Conservation (phyloP, 2,888 invertebrate species). For the Falcaria lacertinaria region DNA sequence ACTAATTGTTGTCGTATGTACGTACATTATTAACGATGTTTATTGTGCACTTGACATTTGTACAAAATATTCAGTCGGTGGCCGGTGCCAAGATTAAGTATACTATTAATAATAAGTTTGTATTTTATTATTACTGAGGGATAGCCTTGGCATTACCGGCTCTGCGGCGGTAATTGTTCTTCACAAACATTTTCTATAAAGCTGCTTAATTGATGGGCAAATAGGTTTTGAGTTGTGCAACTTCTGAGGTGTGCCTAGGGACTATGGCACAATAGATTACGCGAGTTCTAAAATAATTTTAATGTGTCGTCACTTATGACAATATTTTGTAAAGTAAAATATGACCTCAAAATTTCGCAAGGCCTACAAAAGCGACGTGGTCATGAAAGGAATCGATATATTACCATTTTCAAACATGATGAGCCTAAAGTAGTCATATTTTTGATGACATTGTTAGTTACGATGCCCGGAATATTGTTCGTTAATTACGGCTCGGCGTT, state of each 20-base stretch:
- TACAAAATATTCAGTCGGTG: background rate
- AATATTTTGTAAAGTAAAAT: conserved; percentile 16
- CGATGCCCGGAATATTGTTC: background rate
- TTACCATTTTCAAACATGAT: background rate
- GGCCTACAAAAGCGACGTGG: background rate
- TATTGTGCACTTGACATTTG: conserved; percentile 18
- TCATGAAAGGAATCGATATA: background rate
- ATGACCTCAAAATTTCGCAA: conserved; percentile 1
- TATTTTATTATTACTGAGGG: conserved; percentile 11
- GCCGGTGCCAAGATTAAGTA: background rate
- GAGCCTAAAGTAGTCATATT: too few species aligned
- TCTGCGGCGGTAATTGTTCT: conserved; percentile 24
- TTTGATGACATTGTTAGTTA: background rate
- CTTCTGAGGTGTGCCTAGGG: conserved; percentile 11
- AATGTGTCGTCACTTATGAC: conserved; percentile 10
- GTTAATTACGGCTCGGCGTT: background rate
- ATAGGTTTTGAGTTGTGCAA: conserved; percentile 22
- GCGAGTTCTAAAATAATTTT: background rate
- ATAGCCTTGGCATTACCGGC: conserved; percentile 22
- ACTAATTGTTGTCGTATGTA: background rate
- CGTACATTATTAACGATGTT: background rate
- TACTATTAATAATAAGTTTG: background rate
- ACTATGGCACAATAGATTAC: conserved; percentile 4
- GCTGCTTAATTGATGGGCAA: conserved; percentile 24
- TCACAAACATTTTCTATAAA: conserved; percentile 11